A percentile compares a stretch with the other conserved stretches of the same genome.
phyloP scores from a whole-genome alignment of 2,113 vertebrate genomes.

The Gymnorhina tibicen region DNA sequence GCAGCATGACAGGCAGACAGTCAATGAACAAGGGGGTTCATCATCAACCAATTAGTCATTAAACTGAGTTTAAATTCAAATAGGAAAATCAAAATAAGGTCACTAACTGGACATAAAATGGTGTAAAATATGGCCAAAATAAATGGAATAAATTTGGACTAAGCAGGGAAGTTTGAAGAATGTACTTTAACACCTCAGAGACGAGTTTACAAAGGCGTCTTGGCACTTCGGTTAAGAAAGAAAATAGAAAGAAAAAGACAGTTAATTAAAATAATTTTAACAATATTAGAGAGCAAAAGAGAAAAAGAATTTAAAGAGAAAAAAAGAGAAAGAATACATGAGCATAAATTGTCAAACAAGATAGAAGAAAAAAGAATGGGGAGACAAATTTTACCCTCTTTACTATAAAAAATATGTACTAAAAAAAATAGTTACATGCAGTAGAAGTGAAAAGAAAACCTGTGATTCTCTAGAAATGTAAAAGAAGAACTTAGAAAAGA shows the following conservation, averaged over 20 bases:
- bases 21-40: background rate
- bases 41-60: background rate
- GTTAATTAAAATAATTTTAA: background rate
- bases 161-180: background rate
- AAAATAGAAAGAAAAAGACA: background rate
- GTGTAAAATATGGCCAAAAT: background rate
- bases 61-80: background rate
- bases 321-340: background rate
- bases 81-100: background rate
- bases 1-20: background rate
- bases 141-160: background rate
- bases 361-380: background rate
- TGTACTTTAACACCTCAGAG: background rate
- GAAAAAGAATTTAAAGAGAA: background rate
- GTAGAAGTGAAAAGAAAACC: background rate
- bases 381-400: background rate
- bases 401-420: background rate
- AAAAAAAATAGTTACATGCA: background rate
- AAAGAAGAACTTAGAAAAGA: background rate
- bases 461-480: background rate
- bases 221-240: background rate
- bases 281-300: background rate
- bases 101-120: background rate
- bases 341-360: background rate
- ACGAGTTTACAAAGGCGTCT: background rate